Base-by-base conservation (phyloP, 1,140 invertebrate genomes). In the Conus ventricosus region DNA sequence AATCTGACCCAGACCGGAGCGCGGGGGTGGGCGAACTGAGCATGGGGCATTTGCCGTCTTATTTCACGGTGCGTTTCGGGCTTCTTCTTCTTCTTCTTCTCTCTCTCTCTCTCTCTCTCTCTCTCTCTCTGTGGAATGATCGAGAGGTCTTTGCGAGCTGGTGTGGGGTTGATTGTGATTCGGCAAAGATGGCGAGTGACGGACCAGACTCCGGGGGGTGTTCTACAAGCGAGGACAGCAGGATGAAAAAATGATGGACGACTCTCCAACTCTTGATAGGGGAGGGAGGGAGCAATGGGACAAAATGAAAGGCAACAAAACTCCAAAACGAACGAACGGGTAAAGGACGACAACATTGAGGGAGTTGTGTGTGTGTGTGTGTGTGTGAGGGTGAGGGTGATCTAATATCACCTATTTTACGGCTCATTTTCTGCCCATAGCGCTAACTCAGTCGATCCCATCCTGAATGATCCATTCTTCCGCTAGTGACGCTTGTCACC, bases 61-160 rank as follows among this genome's bases (percentile, higher is more conserved):
- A 88, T 88, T 88, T 83, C 87, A 83, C 78, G 87, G 55, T 63
- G 23, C 51, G 27, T 63, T 81, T 83, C 5, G 20, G 54, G 57
- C 23, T 53, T 25, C 39, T 85, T 8, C 7, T 13, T 25, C 55
- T 67, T 51, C 39, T 39, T 39, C 39, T 39, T 39, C 39, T 39
- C 39, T 39, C 39, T 39, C 39, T 39, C 39, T 39, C 39, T 39
- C 39, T 39, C 39, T 39, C 39, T 39, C 39, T 39, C 39, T 39
- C 39, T 39, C 39, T 39, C 39, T 39, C 39, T 39, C 39, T n/a
- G n/a, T n/a, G n/a, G n/a, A n/a, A 57, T 13, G 6, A 57, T 6
- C 6, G 55, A 8, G 23, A 51, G 39, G 7, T 20, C 67, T 67
- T n/a, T 71, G 63, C 60, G n/a, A 39, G 25, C 53, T 84, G 63